Conservation (phyloP, 2,113 vertebrate species). For the Pomatostomus ruficeps region DNA sequence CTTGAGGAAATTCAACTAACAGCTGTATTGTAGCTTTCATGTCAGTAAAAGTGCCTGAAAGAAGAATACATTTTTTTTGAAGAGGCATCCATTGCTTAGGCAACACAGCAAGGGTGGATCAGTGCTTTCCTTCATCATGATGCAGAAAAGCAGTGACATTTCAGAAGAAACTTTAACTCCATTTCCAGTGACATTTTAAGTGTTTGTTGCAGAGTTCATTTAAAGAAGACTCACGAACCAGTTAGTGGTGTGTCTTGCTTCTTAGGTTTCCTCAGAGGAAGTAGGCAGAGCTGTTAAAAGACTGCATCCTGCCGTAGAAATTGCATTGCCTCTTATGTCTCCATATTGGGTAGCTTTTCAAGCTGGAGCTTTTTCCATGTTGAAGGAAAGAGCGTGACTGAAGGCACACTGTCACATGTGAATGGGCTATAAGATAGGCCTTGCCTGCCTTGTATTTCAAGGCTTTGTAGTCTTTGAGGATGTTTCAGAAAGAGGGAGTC, state of each 20-base stretch:
- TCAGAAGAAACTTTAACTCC: neutral
- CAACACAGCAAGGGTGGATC: neutral
- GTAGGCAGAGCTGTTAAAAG: neutral
- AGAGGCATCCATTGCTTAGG: neutral
- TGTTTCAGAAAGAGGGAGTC: neutral
- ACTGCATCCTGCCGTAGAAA: neutral
- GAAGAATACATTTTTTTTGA: neutral
- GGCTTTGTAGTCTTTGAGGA: neutral
- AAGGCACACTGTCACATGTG: rapidly evolving
- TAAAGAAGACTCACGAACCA: neutral
- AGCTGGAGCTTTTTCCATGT: neutral
- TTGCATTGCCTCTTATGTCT: neutral
- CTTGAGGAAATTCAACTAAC: neutral
- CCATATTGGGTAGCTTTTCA: neutral
- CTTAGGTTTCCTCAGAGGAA: neutral
- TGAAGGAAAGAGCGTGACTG: neutral
- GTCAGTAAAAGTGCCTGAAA: neutral
- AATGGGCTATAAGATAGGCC: neutral
- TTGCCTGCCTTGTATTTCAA: neutral
- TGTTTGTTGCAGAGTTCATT: neutral
- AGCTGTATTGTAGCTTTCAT: neutral
- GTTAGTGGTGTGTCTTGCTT: neutral
- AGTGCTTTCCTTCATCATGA: neutral
- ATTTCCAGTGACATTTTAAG: neutral
- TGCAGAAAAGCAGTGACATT: neutral